Percentiles rank a stretch among this genome's conserved stretches.
phyloP scores from a whole-genome alignment of 2,797 vertebrate genomes.

The Eurystomus glaucurus region DNA sequence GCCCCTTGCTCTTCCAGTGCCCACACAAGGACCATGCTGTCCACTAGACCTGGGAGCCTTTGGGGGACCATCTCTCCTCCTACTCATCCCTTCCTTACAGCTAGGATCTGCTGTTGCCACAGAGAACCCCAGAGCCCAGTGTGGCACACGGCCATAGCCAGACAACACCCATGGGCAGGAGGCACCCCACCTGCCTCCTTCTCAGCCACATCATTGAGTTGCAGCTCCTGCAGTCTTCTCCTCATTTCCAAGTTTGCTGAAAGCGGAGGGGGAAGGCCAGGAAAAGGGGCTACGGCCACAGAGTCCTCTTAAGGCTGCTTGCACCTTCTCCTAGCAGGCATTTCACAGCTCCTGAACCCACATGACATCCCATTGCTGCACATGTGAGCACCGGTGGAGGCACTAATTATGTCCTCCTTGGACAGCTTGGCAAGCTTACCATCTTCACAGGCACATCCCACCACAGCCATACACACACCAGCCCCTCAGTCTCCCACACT shows the following conservation, averaged over 20 bases:
- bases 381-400: background rate
- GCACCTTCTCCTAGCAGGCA: background rate
- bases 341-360: accelerated
- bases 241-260: background rate
- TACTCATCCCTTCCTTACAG: too few relatives aligned
- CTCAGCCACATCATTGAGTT: background rate
- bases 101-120: background rate
- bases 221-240: background rate
- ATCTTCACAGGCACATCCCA: background rate
- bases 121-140: background rate
- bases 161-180: background rate
- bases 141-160: background rate
- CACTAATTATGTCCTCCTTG: background rate
- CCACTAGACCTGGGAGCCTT: too few relatives aligned
- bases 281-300: background rate
- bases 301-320: background rate
- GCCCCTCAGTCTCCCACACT: accelerated
- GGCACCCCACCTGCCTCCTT: background rate
- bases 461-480: background rate
- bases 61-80: background rate
- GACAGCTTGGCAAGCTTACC: background rate
- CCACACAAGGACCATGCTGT: background rate
- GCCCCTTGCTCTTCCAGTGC: background rate
- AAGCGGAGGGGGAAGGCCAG: background rate
- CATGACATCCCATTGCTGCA: accelerated